A percentile compares a stretch with the other conserved stretches of the same genome.
These are phyloP conservation scores for Rhynchophorus ferrugineus DNA, from an alignment of 1,140 invertebrate species.

Conservation along the genomic window DNA sequence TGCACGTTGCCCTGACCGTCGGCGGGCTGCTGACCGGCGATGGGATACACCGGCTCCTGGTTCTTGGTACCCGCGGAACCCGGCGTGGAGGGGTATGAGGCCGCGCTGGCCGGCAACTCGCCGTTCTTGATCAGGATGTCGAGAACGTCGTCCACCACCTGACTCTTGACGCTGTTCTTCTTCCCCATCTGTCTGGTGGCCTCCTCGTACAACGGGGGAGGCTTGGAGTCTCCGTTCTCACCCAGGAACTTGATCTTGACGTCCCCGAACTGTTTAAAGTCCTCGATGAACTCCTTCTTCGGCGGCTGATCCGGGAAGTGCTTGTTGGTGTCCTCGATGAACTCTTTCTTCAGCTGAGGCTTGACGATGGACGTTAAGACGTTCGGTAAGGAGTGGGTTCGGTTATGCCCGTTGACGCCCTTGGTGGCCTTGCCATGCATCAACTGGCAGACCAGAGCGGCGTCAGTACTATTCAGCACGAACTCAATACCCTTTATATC, in stretches of 20 bases:
- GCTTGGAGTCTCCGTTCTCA: slow-evolving; percentile 44
- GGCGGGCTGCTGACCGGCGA: slow-evolving; percentile 24
- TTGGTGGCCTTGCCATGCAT: slow-evolving; percentile 36
- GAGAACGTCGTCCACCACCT: slow-evolving; percentile 90
- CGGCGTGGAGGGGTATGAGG: slow-evolving; percentile 67
- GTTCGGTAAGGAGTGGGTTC: slow-evolving; percentile 46
- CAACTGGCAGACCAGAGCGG: slow-evolving; percentile 40
- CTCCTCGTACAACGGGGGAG: slow-evolving; percentile 62
- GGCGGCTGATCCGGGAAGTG: too few relatives aligned
- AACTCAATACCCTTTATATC: slow-evolving; percentile 30
- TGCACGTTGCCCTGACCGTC: slow-evolving; percentile 25
- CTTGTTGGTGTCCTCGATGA: too few relatives aligned
- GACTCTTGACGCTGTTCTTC: slow-evolving; percentile 63
- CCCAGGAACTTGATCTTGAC: slow-evolving; percentile 36
- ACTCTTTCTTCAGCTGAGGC: slow-evolving; percentile 34
- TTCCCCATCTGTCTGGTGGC: slow-evolving; percentile 57
- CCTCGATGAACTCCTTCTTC: slow-evolving; percentile 38
- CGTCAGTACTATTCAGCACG: slow-evolving; percentile 34
- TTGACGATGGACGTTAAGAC: slow-evolving; percentile 44
- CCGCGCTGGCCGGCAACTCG: slow-evolving; percentile 81
- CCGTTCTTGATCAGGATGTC: slow-evolving; percentile 92
- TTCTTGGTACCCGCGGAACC: slow-evolving; percentile 43
- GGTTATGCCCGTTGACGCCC: slow-evolving; percentile 33
- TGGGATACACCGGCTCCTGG: slow-evolving; percentile 32
- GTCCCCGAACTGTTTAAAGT: slow-evolving; percentile 33